Evolutionary conservation across 2,888 invertebrate genomes (phyloP).

Genomic region (Orchesellides sinensis): DNA sequence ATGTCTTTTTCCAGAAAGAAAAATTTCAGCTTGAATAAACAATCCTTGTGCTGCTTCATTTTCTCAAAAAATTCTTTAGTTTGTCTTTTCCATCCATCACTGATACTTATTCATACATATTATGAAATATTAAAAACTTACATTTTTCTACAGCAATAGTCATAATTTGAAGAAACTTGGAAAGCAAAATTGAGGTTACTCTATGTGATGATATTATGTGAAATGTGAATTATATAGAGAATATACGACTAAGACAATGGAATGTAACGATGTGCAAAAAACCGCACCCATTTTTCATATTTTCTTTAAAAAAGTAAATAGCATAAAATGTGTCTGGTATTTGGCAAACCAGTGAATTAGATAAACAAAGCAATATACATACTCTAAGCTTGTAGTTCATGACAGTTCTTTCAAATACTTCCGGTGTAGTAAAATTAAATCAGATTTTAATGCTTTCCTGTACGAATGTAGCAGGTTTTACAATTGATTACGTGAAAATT

Average conservation of each 20-base stretch:
- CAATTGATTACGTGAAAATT: no score
- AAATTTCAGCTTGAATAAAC: slow-evolving; percentile 64
- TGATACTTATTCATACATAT: slow-evolving; percentile 42
- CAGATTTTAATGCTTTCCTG: no score
- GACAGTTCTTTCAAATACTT: no score
- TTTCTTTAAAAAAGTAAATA: slow-evolving; percentile 63
- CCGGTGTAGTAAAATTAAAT: no score
- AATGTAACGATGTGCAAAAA: slow-evolving; percentile 48
- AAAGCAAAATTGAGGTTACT: no score
- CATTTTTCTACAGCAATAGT: slow-evolving; percentile 31
- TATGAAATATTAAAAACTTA: slow-evolving; percentile 7
- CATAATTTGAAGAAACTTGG: slow-evolving; percentile 40
- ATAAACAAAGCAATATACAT: no score
- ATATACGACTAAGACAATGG: slow-evolving; percentile 60
- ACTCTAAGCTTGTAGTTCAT: no score
- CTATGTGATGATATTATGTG: no score
- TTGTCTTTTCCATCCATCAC: slow-evolving; percentile 41
- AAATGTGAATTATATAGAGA: no score
- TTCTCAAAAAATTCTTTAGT: slow-evolving; percentile 26
- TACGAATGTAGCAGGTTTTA: no score
- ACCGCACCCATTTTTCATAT: slow-evolving; percentile 56
- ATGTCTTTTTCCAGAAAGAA: slow-evolving; percentile 60
- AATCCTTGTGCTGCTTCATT: slow-evolving; percentile 44
- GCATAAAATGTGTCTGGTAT: slow-evolving; percentile 50
- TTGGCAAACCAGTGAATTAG: not conserved